Conservation (phyloP, 2,113 vertebrate species). For the Salvelinus sp. region DNA sequence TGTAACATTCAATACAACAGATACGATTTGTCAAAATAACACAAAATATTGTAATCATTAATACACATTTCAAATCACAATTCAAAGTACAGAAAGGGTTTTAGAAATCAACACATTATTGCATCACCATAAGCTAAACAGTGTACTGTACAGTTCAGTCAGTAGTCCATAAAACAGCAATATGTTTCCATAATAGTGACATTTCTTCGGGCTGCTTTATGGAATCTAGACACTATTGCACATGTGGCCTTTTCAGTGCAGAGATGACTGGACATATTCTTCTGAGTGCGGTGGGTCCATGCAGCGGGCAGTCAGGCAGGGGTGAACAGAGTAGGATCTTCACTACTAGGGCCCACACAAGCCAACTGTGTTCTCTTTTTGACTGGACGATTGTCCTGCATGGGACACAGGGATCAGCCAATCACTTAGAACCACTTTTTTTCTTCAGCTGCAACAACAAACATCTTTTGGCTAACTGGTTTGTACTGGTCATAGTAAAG, state of each 20-base stretch:
- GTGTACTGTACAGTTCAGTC: neutral
- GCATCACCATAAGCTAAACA: neutral
- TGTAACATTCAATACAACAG: too few relatives aligned
- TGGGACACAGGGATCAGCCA: conserved; percentile 5
- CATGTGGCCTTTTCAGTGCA: conserved; percentile 41
- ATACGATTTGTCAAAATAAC: neutral
- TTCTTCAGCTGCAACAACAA: too few relatives aligned
- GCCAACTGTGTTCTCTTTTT: conserved; percentile 49
- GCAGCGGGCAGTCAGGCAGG: conserved; percentile 8
- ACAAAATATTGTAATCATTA: neutral
- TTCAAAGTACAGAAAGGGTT: neutral
- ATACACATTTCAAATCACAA: too few relatives aligned
- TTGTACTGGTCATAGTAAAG: too few relatives aligned
- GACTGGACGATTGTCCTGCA: conserved; percentile 45
- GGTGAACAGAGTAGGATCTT: too few relatives aligned
- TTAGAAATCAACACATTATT: neutral
- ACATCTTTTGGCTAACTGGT: too few relatives aligned
- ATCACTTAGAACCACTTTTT: too few relatives aligned
- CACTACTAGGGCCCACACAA: conserved; percentile 26
- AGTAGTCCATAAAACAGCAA: conserved; percentile 16
- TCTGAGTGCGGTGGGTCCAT: conserved; percentile 26
- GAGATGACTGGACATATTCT: conserved; percentile 47
- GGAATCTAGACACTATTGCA: conserved; percentile 11
- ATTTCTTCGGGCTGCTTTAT: conserved; percentile 15
- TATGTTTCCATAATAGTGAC: conserved; percentile 14